Percentiles rank a stretch among this genome's conserved stretches.
Evolutionary conservation across 92 coral and sea anemone species (phyloP).

Genomic region (Epizoanthus rinbou): DNA sequence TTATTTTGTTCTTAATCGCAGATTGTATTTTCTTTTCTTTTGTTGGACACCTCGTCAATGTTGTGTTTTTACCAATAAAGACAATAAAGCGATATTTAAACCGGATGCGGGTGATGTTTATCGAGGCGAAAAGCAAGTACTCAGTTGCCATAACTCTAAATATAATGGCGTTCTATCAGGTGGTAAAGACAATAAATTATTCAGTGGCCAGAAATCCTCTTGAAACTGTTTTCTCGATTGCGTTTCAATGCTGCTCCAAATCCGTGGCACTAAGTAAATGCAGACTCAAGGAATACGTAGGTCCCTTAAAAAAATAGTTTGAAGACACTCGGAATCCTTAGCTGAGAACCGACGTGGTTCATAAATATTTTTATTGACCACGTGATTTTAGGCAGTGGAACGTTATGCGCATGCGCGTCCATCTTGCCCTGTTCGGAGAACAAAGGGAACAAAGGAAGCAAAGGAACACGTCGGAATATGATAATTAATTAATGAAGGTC

Average conservation of each 20-base stretch:
- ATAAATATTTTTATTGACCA: slow-evolving; percentile 35
- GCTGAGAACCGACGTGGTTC: slow-evolving; percentile 33
- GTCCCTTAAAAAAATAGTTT: not conserved
- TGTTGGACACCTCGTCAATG: slow-evolving; percentile 28
- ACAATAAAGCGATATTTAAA: slow-evolving; percentile 20
- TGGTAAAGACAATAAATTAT: slow-evolving; percentile 17
- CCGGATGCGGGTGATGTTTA: slow-evolving; percentile 33
- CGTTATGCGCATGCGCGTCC: slow-evolving; percentile 14
- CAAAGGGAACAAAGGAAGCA: slow-evolving; percentile 57
- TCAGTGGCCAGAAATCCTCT: not conserved
- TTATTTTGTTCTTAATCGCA: not conserved
- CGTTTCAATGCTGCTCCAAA: too few species aligned
- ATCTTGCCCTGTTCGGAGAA: slow-evolving; percentile 25
- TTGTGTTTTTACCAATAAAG: slow-evolving; percentile 14
- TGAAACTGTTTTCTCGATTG: not conserved
- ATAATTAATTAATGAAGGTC: slow-evolving; percentile 74
- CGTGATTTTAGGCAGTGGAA: slow-evolving; percentile 19
- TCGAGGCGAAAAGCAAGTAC: slow-evolving; percentile 22
- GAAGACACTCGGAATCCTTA: not conserved
- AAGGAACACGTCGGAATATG: slow-evolving; percentile 65
- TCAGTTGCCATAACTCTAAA: slow-evolving; percentile 1
- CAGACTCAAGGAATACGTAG: not conserved
- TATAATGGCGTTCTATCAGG: not conserved
- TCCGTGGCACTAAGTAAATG: not conserved
- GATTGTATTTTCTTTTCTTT: not conserved